phyloP scores from a whole-genome alignment of 2,113 vertebrate species.

The Pomatorhinus ruficollis region DNA sequence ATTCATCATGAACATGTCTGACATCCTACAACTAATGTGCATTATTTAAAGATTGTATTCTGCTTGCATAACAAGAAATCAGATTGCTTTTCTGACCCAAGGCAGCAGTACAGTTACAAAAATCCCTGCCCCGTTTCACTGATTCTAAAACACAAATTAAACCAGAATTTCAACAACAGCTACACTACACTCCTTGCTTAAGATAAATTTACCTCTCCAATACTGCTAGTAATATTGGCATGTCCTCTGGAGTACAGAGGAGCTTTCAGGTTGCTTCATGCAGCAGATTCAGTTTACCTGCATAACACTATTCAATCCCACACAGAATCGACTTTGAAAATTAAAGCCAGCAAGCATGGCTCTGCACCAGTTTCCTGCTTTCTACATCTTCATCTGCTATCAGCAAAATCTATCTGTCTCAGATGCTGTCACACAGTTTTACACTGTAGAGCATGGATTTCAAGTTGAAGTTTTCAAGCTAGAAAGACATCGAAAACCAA shows the following conservation, averaged over 20 bases:
- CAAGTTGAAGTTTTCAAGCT: not conserved
- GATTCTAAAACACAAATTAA: not conserved
- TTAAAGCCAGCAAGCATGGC: constrained; percentile 22
- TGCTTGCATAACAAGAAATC: not conserved
- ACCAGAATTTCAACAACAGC: not conserved
- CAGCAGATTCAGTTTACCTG: not conserved
- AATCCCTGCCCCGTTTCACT: not conserved
- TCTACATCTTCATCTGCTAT: constrained; percentile 37
- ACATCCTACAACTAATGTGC: not conserved
- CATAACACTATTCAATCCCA: not conserved
- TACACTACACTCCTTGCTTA: not conserved
- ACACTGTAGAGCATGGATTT: not conserved
- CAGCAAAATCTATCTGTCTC: constrained; percentile 25
- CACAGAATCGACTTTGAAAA: not conserved
- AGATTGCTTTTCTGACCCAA: not conserved
- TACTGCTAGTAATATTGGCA: not conserved
- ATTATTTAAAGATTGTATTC: not conserved
- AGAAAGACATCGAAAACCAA: accelerated
- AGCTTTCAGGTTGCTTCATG: not conserved
- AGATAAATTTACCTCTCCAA: not conserved
- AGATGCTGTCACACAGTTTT: not conserved
- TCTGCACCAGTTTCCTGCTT: constrained; percentile 72
- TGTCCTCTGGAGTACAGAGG: not conserved
- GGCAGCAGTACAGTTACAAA: not conserved
- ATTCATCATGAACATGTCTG: not conserved